Evolutionary conservation across 2,797 vertebrate species (phyloP).

Genomic region (Aulostomus chinensis): DNA sequence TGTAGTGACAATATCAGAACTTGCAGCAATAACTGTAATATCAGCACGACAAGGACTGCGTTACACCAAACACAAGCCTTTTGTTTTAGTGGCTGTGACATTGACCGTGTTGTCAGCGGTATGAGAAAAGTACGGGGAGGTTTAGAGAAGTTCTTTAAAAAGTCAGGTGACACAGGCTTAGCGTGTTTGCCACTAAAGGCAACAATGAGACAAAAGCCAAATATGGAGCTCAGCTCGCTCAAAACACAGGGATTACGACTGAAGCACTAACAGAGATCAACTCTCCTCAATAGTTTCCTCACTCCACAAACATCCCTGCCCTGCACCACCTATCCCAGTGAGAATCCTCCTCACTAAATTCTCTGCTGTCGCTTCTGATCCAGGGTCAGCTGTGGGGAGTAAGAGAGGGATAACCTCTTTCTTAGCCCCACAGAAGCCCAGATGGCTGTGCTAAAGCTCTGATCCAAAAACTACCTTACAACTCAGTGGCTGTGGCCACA

Average conservation of each 20-base stretch:
- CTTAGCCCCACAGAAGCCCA: conserved; percentile 65
- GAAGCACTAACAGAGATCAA: conserved; percentile 36
- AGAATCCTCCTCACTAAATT: conserved; percentile 55
- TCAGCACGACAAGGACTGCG: conserved; percentile 22
- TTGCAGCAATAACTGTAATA: conserved; percentile 35
- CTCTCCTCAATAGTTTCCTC: conserved; percentile 48
- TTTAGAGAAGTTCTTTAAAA: neutral
- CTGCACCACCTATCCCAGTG: conserved; percentile 26
- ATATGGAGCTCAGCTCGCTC: conserved; percentile 5
- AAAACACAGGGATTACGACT: conserved; percentile 42
- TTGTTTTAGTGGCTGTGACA: conserved; percentile 33
- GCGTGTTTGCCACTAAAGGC: conserved; percentile 24
- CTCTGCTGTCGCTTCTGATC: conserved; percentile 66
- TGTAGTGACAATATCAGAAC: conserved; percentile 41
- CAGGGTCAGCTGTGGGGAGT: conserved; percentile 76
- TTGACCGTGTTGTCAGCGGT: conserved; percentile 28
- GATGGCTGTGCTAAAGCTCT: conserved; percentile 67
- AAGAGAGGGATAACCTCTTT: conserved; percentile 69
- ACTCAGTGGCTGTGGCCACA: conserved; percentile 69
- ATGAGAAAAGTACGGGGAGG: conserved; percentile 11
- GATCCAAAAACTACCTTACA: conserved; percentile 72
- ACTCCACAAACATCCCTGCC: conserved; percentile 30
- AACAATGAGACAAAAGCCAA: conserved; percentile 26
- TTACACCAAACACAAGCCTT: conserved; percentile 42
- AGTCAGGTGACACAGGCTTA: conserved; percentile 18